These are phyloP conservation scores for Pelodiscus sinensis DNA, from an alignment of 2,113 vertebrate species.

Conservation along the genomic window DNA sequence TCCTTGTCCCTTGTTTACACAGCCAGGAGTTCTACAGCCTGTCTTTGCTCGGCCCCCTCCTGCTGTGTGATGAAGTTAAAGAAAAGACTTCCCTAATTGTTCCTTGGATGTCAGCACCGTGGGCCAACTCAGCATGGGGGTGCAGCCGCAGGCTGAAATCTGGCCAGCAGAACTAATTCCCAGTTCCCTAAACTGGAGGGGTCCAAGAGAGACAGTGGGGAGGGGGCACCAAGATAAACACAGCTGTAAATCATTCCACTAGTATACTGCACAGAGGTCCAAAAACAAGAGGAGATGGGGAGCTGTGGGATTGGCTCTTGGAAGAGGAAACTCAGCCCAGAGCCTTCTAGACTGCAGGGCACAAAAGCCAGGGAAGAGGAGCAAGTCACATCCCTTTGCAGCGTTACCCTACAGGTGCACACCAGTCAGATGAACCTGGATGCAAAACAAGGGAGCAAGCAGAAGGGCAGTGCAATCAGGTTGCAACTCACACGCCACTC, in stretches of 20 bases:
- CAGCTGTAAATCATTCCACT: not conserved
- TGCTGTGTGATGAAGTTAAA: not conserved
- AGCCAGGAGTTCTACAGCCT: fast-evolving
- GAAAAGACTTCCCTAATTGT: not conserved
- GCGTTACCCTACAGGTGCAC: not conserved
- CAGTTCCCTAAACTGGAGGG: not conserved
- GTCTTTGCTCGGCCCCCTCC: not conserved
- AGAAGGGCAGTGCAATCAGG: not conserved
- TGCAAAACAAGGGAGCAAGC: not conserved
- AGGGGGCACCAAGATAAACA: not conserved
- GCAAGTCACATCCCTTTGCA: too few relatives aligned
- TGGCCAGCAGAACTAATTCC: fast-evolving
- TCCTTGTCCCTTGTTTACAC: not conserved
- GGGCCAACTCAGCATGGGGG: conserved; percentile 20
- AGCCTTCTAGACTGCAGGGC: not conserved
- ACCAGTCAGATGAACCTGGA: not conserved
- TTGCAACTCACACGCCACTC: not conserved
- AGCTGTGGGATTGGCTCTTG: fast-evolving
- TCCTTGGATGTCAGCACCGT: not conserved
- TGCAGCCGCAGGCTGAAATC: fast-evolving
- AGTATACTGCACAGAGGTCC: not conserved
- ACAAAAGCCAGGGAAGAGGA: not conserved
- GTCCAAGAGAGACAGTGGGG: not conserved
- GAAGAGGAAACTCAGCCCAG: fast-evolving
- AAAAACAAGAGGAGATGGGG: not conserved